Evolutionary conservation across 2,888 invertebrate genomes (phyloP), one percentile per base, ranked within the genome.

Genomic region (Candidula unifasciata): DNA sequence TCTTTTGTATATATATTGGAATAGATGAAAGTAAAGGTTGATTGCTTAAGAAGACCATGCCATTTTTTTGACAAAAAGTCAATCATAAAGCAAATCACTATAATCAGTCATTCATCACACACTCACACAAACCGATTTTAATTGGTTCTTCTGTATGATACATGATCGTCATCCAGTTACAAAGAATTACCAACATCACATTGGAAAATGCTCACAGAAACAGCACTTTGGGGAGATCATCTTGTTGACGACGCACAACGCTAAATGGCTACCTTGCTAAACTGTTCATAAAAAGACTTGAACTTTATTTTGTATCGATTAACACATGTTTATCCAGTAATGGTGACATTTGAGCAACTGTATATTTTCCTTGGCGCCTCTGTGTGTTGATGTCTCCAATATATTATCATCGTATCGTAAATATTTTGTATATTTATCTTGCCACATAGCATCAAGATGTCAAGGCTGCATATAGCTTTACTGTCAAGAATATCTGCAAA

Each of bases 231-330:
- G n/a, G 60, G 44, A 44, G 44, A 44, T 21, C 8, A 8, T 27
- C 10, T 10, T 18, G 69, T 6, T 0, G 18, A 0, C 69, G 5
- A 24, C 69, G 5, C 10, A 35, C 44, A 10, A 10, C 5, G 73
- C 77, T 85, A 86, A 85, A 95, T 93, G 93, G 99, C 99, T 95
- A 99, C 99, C 95, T 99, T 97, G 90, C 97, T 98, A 95, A 99
- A 99, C 90, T 99, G 95, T 95, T 99, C 99, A 88, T 99, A 99
- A 86, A 99, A 99, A 83, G 98, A 98, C 95, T 99, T n/a, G n/a
- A n/a, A n/a, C 44, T 10, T 44, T 44, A 44, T 44, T 44, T 44
- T 44, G 44, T 44, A 44, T 10, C 13, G 44, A 10, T 44, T 44
- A 44, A n/a, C n/a, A n/a, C n/a, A n/a, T n/a, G n/a, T n/a, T n/a